These are phyloP conservation scores for Colostygia pectinataria DNA, from an alignment of 2,888 invertebrate species.

Conservation along the genomic window DNA sequence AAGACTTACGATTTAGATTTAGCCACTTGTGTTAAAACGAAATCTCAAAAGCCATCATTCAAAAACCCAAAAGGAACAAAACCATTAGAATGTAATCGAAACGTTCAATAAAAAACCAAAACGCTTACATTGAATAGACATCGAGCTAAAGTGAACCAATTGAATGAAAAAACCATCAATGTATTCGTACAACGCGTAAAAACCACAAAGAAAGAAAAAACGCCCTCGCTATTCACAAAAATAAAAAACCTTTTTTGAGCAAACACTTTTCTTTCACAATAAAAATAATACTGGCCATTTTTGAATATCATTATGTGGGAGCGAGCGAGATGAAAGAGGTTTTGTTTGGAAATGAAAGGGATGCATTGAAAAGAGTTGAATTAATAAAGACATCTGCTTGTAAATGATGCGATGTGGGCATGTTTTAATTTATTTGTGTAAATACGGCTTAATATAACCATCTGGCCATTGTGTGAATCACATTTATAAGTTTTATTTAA, in stretches of 20 bases:
- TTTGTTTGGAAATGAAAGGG: slow-evolving; percentile 43
- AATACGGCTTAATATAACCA: slow-evolving; percentile 35
- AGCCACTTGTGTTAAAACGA: background rate
- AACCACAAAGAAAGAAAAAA: slow-evolving; percentile 45
- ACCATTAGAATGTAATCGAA: slow-evolving; percentile 50
- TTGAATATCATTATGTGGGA: slow-evolving; percentile 62
- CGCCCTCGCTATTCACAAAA: slow-evolving; percentile 44
- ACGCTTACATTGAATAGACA: slow-evolving; percentile 53
- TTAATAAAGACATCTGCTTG: slow-evolving; percentile 65
- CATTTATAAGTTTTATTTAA: slow-evolving; percentile 9
- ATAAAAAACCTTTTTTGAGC: slow-evolving; percentile 58
- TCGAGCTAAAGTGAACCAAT: slow-evolving; percentile 47
- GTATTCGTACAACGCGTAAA: slow-evolving; percentile 51
- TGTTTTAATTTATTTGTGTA: slow-evolving; percentile 41
- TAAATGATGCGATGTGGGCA: slow-evolving; percentile 48
- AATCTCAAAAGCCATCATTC: slow-evolving; percentile 23
- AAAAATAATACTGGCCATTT: slow-evolving; percentile 67
- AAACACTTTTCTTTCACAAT: slow-evolving; percentile 61
- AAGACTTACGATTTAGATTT: no score
- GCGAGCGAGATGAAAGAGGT: slow-evolving; percentile 49
- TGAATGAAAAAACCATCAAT: slow-evolving; percentile 53
- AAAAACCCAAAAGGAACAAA: slow-evolving; percentile 39
- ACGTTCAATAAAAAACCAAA: slow-evolving; percentile 35
- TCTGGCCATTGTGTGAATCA: slow-evolving; percentile 22
- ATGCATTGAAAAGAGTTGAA: slow-evolving; percentile 41